phyloP scores from a whole-genome alignment of 2,888 invertebrate species.

The Thyatira batis region DNA sequence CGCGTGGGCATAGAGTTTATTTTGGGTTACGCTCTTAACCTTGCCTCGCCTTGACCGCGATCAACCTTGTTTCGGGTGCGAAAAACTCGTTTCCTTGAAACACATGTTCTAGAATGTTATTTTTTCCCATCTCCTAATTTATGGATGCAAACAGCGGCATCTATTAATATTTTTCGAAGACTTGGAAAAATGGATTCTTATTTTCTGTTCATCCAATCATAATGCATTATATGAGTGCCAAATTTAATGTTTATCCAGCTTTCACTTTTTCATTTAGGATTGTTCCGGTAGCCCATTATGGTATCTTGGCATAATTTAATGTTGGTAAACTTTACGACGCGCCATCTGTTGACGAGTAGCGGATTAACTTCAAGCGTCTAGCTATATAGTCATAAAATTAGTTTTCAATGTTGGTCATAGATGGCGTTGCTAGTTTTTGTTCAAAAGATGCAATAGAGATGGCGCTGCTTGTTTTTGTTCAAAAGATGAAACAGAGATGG shows the following conservation, averaged over 20 bases:
- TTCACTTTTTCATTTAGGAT: neutral
- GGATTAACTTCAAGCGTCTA: neutral
- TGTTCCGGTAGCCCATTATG: neutral
- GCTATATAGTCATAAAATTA: slow-evolving; percentile 15
- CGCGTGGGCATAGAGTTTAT: slow-evolving; percentile 8
- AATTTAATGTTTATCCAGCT: too few relatives aligned
- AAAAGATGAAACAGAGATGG: too few relatives aligned
- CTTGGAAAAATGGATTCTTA: too few relatives aligned
- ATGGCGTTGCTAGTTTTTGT: slow-evolving; percentile 19
- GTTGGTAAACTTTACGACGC: neutral
- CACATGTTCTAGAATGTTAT: slow-evolving; percentile 46
- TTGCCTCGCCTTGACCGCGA: slow-evolving; percentile 57
- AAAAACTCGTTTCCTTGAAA: slow-evolving; percentile 30
- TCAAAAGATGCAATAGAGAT: slow-evolving; percentile 14
- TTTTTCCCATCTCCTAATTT: neutral
- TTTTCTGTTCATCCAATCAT: too few relatives aligned
- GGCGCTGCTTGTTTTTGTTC: slow-evolving; percentile 10
- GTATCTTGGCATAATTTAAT: neutral
- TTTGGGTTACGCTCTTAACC: slow-evolving; percentile 32
- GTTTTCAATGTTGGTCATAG: slow-evolving; percentile 2
- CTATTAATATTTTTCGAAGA: slow-evolving; percentile 22
- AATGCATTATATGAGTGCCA: too few relatives aligned
- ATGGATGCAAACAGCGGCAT: slow-evolving; percentile 26
- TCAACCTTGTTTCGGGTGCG: slow-evolving; percentile 32
- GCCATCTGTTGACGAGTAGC: slow-evolving; percentile 28